These are phyloP conservation scores for Bufo gargarizans DNA, from an alignment of 2,113 vertebrate genomes.

Conservation along the genomic window DNA sequence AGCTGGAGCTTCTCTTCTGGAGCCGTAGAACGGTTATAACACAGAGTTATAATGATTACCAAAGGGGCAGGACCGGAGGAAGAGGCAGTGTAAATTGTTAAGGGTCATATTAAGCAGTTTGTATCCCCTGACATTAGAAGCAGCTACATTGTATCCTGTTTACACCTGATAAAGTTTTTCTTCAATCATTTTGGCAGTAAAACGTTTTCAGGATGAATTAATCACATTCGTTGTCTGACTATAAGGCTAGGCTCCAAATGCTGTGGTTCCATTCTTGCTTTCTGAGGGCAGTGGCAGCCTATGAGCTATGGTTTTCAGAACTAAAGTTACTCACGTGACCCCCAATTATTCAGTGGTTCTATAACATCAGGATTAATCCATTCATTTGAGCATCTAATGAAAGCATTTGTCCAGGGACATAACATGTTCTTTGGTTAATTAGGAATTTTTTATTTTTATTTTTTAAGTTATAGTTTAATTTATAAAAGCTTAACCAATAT, in stretches of 20 bases:
- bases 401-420: no score
- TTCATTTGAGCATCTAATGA: no score
- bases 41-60: conserved; percentile 57
- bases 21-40: conserved; percentile 59
- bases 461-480: no score
- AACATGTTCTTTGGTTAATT: no score
- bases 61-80: conserved; percentile 12
- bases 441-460: no score
- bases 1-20: conserved; percentile 45
- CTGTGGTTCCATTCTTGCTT: background rate
- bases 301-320: no score
- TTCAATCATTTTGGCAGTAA: background rate
- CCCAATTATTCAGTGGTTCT: no score
- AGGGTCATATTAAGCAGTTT: background rate
- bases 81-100: background rate
- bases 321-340: no score
- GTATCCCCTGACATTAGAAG: background rate
- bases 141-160: background rate
- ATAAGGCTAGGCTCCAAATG: background rate
- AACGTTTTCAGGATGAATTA: background rate
- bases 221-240: background rate
- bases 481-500: no score
- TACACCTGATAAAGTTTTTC: background rate
- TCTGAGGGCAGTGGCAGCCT: background rate
- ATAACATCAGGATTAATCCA: no score